phyloP scores from a whole-genome alignment of 2,888 invertebrate species.

The Ophioninae sp. region DNA sequence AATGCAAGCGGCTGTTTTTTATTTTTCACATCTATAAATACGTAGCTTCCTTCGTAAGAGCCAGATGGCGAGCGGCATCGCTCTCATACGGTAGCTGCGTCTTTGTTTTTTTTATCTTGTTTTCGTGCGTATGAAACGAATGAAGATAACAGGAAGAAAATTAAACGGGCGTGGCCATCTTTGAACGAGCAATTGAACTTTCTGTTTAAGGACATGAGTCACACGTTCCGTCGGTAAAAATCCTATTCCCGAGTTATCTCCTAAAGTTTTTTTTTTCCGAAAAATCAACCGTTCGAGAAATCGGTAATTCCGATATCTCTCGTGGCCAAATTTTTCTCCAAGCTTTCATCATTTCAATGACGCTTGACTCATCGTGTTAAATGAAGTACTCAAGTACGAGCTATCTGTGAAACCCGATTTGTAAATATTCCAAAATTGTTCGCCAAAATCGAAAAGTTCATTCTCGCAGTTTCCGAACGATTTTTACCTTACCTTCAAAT shows the following conservation, averaged over 20 bases:
- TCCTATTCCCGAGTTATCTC: not conserved
- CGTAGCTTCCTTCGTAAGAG: constrained; percentile 7
- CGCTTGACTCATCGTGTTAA: no score
- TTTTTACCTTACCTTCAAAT: no score
- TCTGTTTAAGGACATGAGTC: not conserved
- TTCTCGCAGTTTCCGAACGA: no score
- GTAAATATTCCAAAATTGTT: no score
- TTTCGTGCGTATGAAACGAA: not conserved
- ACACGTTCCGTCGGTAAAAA: not conserved
- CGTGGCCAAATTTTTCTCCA: no score
- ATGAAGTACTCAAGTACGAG: no score
- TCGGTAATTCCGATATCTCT: no score
- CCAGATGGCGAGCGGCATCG: constrained; percentile 42
- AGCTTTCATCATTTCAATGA: no score
- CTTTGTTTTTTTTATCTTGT: constrained; percentile 13
- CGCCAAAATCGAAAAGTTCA: no score
- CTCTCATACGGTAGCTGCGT: constrained; percentile 22
- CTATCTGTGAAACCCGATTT: no score
- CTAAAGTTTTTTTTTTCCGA: not conserved
- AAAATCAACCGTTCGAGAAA: no score
- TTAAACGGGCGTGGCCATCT: constrained; percentile 42
- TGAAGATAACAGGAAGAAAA: constrained; percentile 9
- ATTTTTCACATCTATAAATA: not conserved
- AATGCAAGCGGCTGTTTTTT: constrained; percentile 20
- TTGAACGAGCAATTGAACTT: constrained; percentile 27